Evolutionary conservation across 1,140 invertebrate genomes (phyloP).

Genomic region (Mya arenaria): DNA sequence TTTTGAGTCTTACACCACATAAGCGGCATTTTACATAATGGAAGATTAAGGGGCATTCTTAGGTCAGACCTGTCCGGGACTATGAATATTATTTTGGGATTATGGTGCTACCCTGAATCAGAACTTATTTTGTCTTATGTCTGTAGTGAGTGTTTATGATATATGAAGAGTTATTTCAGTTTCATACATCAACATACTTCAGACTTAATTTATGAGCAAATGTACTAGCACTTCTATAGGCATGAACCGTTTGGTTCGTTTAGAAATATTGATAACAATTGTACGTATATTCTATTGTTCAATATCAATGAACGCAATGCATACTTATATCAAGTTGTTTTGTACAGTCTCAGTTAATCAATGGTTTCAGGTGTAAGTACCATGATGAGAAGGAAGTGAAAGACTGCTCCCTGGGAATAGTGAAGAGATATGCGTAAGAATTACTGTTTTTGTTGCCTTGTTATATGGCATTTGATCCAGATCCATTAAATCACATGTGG

Average conservation of each 20-base stretch:
- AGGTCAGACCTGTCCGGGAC: too few relatives aligned
- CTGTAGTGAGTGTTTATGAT: too few relatives aligned
- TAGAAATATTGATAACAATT: not conserved
- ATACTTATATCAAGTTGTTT: not conserved
- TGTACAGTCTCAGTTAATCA: not conserved
- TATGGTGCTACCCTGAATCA: too few relatives aligned
- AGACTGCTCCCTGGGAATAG: slow-evolving; percentile 48
- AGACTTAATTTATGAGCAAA: not conserved
- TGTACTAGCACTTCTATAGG: not conserved
- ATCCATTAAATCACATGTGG: not conserved
- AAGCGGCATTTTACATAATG: too few relatives aligned
- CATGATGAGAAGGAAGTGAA: slow-evolving; percentile 54
- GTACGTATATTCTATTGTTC: not conserved
- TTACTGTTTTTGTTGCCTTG: not conserved
- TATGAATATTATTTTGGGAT: too few relatives aligned
- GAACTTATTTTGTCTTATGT: too few relatives aligned
- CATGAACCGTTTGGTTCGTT: not conserved
- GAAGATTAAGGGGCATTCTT: too few relatives aligned
- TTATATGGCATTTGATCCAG: not conserved
- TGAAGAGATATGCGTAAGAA: slow-evolving; percentile 52
- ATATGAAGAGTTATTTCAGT: too few relatives aligned
- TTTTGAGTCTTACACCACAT: too few relatives aligned
- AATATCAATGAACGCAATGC: not conserved
- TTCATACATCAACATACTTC: too few relatives aligned
- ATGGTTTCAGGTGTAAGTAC: slow-evolving; percentile 39